Evolutionary conservation across 1,140 invertebrate species (phyloP).

Genomic region (Diuraphis noxia): DNA sequence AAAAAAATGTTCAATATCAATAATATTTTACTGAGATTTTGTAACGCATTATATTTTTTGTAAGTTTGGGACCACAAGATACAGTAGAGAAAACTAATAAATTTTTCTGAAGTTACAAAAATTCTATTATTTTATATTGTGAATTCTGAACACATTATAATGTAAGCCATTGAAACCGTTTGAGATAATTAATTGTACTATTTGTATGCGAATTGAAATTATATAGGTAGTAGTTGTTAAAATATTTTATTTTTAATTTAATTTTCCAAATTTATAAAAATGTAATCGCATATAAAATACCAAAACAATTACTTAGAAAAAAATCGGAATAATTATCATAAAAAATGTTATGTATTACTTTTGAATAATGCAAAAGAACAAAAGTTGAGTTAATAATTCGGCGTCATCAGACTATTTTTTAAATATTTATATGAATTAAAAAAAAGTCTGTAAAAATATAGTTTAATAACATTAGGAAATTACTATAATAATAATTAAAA

Average conservation of each 20-base stretch:
- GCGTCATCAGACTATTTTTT: constrained; percentile 20
- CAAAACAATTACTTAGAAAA: neutral
- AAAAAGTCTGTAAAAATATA: neutral
- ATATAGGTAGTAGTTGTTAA: neutral
- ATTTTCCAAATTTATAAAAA: neutral
- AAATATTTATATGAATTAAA: constrained; percentile 2
- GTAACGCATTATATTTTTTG: neutral
- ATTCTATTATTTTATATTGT: neutral
- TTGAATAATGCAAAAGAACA: neutral
- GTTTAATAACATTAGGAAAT: neutral
- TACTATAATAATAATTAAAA: neutral
- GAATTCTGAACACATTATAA: neutral
- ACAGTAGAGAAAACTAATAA: neutral
- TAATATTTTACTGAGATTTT: neutral
- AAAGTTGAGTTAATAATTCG: constrained; percentile 26
- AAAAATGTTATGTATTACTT: neutral
- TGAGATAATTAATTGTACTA: neutral
- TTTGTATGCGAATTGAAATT: neutral
- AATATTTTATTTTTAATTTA: neutral
- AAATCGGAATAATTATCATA: neutral
- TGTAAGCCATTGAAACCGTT: neutral
- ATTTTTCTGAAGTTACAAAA: neutral
- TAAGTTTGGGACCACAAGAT: neutral
- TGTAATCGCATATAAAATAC: neutral
- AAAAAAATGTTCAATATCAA: neutral